Conservation (phyloP, 2,888 invertebrate genomes). For the Quadriops clusia region DNA sequence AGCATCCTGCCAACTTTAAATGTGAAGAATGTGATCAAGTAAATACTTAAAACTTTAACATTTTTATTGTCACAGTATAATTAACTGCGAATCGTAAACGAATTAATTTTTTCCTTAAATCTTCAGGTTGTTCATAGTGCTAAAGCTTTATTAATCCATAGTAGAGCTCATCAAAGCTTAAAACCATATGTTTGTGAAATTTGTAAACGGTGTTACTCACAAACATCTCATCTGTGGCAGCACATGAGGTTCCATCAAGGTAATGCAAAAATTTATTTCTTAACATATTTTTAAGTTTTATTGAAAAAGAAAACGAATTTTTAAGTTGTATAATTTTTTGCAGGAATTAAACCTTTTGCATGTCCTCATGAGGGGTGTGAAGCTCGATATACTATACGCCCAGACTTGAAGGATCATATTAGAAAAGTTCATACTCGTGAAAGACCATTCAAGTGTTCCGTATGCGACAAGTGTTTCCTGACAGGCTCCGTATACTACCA, state of each 20-base stretch:
- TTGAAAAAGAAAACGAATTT: not conserved
- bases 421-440: slow-evolving; percentile 53
- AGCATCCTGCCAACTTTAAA: slow-evolving; percentile 33
- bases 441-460: slow-evolving; percentile 48
- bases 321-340: slow-evolving; percentile 9
- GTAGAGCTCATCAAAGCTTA: slow-evolving; percentile 34
- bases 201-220: slow-evolving; percentile 49
- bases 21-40: slow-evolving; percentile 37
- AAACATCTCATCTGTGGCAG: slow-evolving; percentile 54
- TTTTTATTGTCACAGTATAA: slow-evolving; percentile 2
- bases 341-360: slow-evolving; percentile 51
- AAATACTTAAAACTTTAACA: slow-evolving; percentile 8
- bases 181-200: slow-evolving; percentile 47
- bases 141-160: slow-evolving; percentile 34
- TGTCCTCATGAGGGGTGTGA: slow-evolving; percentile 48
- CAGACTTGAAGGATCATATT: slow-evolving; percentile 51
- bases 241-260: slow-evolving; percentile 54
- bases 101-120: slow-evolving; percentile 8
- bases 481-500: slow-evolving; percentile 54
- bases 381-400: slow-evolving; percentile 49
- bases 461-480: slow-evolving; percentile 49
- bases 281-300: not conserved
- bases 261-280: slow-evolving; percentile 14
- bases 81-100: not conserved
- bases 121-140: slow-evolving; percentile 33